Evolutionary conservation across 2,888 invertebrate species (phyloP), one percentile per base, ranked within the genome.

Genomic region (Hipparchia sbordonii): DNA sequence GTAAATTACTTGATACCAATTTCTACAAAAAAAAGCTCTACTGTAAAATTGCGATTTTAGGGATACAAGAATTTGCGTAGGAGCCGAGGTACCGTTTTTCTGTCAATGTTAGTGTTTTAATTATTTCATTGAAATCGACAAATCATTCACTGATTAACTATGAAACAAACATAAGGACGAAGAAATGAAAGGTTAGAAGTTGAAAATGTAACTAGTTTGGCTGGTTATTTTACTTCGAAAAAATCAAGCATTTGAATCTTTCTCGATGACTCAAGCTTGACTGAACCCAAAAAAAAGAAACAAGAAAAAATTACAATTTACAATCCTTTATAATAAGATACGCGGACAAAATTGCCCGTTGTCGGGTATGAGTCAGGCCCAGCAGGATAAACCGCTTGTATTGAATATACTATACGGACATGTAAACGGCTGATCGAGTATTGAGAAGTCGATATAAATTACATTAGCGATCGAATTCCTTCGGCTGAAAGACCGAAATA

Each of bases 391-490:
- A 74, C 72, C 71, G 63, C 70, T 62, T 69, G 73, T 71, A 60
- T 72, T 71, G 66, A 78, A 78, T 74, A 76, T 77, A n/a, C n/a
- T n/a, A 77, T 77, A 78, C 75, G 78, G 72, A 70, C 77, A 74
- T 77, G 80, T 74, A 73, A 77, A 74, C 73, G 74, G 61, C 77
- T 75, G 78, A 76, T 73, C 76, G 74, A 70, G 76, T 77, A 77
- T 77, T 78, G 77, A 76, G 72, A 75, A 76, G 75, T 77, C 77
- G 69, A 70, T 76, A 77, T 77, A 74, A 78, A 75, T 78, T 76
- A 76, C 77, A 75, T 77, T 77, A 74, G 75, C 73, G 71, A 75
- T 73, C 75, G 69, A 74, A 74, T 74, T 71, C 71, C 57, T 61
- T 56, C 54, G 68, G 67, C 68, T 46, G 62, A 71, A 71, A 71